Evolutionary conservation across 1,140 invertebrate species (phyloP).

Genomic region (Trypoxylus dichotomus): DNA sequence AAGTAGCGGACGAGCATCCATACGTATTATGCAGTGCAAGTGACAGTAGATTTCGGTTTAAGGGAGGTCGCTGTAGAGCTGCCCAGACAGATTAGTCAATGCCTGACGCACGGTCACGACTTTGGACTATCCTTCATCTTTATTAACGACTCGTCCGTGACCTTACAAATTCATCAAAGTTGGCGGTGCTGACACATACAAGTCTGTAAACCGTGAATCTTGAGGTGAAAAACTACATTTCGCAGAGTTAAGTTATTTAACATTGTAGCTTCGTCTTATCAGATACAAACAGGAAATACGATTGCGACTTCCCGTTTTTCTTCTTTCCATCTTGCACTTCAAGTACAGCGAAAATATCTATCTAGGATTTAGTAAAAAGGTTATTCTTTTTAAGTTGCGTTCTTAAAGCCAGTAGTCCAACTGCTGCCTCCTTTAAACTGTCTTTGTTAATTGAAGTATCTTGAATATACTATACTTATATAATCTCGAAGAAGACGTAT

Average conservation of each 20-base stretch:
- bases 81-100: conserved; percentile 20
- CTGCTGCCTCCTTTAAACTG: too few relatives aligned
- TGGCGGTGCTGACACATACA: background rate
- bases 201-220: background rate
- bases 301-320: background rate
- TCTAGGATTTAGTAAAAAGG: too few relatives aligned
- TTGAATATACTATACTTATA: too few relatives aligned
- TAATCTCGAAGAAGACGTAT: too few relatives aligned
- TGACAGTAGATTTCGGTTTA: conserved; percentile 12
- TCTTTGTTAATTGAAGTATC: too few relatives aligned
- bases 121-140: conserved; percentile 7
- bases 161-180: conserved; percentile 16
- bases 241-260: background rate
- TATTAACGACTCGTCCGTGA: conserved; percentile 12
- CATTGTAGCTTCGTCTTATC: background rate
- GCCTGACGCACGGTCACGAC: conserved; percentile 19
- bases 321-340: background rate
- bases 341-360: background rate
- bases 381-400: too few relatives aligned
- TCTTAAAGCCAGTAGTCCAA: too few relatives aligned
- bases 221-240: background rate
- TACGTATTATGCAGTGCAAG: conserved; percentile 4
- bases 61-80: conserved; percentile 5
- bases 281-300: background rate
- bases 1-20: background rate